Evolutionary conservation across 64 coral and sea anemone species (phyloP).

Genomic region (Stichodactyla mertensii): DNA sequence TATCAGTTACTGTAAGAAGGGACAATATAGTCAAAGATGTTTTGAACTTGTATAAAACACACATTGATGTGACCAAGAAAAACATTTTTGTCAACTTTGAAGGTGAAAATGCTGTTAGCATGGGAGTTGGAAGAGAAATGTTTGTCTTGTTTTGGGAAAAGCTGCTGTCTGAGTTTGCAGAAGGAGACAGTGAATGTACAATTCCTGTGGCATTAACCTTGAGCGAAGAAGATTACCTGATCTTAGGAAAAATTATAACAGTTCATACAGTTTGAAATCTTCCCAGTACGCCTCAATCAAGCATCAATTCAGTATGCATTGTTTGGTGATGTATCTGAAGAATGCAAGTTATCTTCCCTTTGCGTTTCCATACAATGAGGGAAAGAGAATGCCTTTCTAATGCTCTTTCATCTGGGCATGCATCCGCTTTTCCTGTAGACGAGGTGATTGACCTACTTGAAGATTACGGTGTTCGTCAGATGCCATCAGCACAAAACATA

Average conservation of each 20-base stretch:
- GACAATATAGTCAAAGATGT: conserved; percentile 23
- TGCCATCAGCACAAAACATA: conserved; percentile 36
- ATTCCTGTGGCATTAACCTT: conserved; percentile 17
- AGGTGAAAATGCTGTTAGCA: conserved; percentile 21
- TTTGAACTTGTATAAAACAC: not conserved
- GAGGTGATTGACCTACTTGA: conserved; percentile 42
- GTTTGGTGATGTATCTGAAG: conserved; percentile 19
- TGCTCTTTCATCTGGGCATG: conserved; percentile 19
- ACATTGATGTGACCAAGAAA: not conserved
- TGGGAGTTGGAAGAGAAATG: conserved; percentile 28
- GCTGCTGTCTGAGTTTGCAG: conserved; percentile 15
- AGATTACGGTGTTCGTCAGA: conserved; percentile 36
- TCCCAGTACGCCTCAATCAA: conserved; percentile 44
- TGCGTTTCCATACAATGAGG: conserved; percentile 16
- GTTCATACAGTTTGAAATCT: conserved; percentile 37
- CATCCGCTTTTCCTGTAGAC: not conserved
- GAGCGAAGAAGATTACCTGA: conserved; percentile 36
- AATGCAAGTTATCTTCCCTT: conserved; percentile 35
- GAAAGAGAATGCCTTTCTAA: conserved; percentile 29
- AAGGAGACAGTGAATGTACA: conserved; percentile 22
- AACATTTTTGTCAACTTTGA: not conserved
- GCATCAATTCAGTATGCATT: conserved; percentile 33
- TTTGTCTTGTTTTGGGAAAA: conserved; percentile 37
- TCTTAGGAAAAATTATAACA: conserved; percentile 48
- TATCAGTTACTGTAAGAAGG: not conserved